A percentile compares a stretch with the other conserved stretches of the same genome.
These are phyloP conservation scores for Zingel zingel DNA, from an alignment of 2,113 vertebrate genomes.

Conservation along the genomic window DNA sequence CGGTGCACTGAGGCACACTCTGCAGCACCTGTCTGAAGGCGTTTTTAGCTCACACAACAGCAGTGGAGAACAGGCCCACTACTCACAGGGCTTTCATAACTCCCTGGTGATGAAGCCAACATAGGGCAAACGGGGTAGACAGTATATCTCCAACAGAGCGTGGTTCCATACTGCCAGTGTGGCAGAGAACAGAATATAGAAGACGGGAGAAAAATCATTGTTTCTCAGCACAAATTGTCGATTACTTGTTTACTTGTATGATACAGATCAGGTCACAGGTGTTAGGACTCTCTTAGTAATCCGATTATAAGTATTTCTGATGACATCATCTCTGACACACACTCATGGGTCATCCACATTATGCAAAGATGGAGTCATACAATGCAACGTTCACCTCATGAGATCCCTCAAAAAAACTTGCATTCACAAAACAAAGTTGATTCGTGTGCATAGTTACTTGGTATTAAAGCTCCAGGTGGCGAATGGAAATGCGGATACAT, in stretches of 20 bases:
- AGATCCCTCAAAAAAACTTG: background rate
- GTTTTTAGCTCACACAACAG: slow-evolving; percentile 66
- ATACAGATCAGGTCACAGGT: slow-evolving; percentile 29
- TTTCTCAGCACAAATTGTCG: background rate
- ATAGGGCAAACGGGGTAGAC: slow-evolving; percentile 62
- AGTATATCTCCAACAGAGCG: slow-evolving; percentile 48
- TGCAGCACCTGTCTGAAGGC: slow-evolving; percentile 78
- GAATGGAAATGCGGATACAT: slow-evolving; percentile 50
- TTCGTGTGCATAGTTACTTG: slow-evolving; percentile 40
- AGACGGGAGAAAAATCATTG: background rate
- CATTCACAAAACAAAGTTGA: slow-evolving; percentile 29
- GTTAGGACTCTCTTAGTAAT: slow-evolving; percentile 16
- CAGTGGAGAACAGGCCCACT: slow-evolving; percentile 44
- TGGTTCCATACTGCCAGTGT: slow-evolving; percentile 21
- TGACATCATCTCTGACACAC: slow-evolving; percentile 69
- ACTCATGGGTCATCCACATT: slow-evolving; percentile 50
- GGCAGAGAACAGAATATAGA: slow-evolving; percentile 5
- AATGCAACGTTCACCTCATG: slow-evolving; percentile 22
- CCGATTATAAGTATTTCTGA: slow-evolving; percentile 20
- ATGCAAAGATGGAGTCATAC: slow-evolving; percentile 56
- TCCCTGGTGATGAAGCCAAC: slow-evolving; percentile 60
- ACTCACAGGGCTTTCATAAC: slow-evolving; percentile 57
- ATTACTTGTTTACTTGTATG: slow-evolving; percentile 1
- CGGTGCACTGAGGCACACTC: slow-evolving; percentile 66
- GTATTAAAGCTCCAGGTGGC: slow-evolving; percentile 42